Evolutionary conservation across 1,140 invertebrate genomes (phyloP), one percentile per base, ranked within the genome.

Genomic region (Drosophila yakuba): DNA sequence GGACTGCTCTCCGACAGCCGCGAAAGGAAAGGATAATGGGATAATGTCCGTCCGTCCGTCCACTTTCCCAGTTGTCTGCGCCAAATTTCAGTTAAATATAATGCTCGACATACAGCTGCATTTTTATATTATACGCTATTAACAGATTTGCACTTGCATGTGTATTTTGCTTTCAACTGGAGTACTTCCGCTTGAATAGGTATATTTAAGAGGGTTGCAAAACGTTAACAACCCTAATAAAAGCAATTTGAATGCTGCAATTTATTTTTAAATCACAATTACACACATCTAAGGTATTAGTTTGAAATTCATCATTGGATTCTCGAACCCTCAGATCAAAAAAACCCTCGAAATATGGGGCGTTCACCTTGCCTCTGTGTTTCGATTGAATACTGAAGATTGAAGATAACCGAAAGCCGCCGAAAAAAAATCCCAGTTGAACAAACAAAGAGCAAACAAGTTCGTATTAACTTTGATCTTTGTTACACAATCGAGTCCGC

Each of bases 1-100:
- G 58, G 57, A 74, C 44, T 79, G 62, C 43, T 38, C 43, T 23
- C 32, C 12, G 54, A 52, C 43, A 45, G 68, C 28, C 50, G 61
- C 44, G 15, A 83, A 80, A 74, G 77, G 80, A 81, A 86, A 86
- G 82, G 82, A 86, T 74, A 73, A 60, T 72, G 35, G 45, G 63
- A 39, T 35, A 36, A 74, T 74, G 71, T 14, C 20, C 20, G 71
- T 14, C 20, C 20, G 71, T 14, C 32, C 32, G 51, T 44, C 58
- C 36, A 45, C 50, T 68, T 48, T 71, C 25, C 17, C 10, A 39
- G 52, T 23, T 57, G 0, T n/a, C 52, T 28, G 12, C 4, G 7
- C 47, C 10, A 48, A 48, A 36, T 62, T 56, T 32, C 2, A n/a
- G 7, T 17, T 20, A 32, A 7, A 39, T 10, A 17, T 25, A 17